Evolutionary conservation across 1,140 invertebrate species (phyloP).

Genomic region (Brachionus rubens): DNA sequence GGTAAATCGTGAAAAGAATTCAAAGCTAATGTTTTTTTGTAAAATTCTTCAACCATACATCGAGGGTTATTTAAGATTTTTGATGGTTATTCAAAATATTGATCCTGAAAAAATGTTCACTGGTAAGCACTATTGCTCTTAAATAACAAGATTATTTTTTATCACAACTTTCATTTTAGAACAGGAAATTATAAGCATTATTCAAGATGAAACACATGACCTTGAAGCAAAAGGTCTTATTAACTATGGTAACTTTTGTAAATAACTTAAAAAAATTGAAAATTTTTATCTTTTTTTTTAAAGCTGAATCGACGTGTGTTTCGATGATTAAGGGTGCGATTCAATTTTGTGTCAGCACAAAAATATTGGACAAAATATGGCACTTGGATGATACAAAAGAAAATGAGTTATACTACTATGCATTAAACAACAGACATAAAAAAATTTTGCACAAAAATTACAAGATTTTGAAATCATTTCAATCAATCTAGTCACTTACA

Average conservation of each 20-base stretch:
- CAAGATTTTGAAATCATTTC: no score
- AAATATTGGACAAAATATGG: neutral
- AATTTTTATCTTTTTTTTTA: neutral
- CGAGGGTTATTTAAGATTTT: neutral
- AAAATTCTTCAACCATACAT: neutral
- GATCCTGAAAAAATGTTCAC: neutral
- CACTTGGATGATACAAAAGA: neutral
- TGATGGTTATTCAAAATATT: neutral
- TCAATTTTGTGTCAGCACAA: neutral
- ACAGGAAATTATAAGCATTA: neutral
- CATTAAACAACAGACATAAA: no score
- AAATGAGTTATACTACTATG: neutral
- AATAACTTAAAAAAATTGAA: neutral
- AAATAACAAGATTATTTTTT: neutral
- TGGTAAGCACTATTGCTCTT: neutral
- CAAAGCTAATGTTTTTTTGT: neutral
- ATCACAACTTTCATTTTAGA: neutral
- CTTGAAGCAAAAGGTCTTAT: neutral
- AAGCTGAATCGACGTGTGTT: neutral
- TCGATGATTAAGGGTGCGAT: neutral
- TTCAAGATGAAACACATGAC: neutral
- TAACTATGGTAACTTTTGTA: neutral
- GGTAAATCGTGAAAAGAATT: neutral
- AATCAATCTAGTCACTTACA: no score
- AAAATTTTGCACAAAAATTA: no score